A percentile compares a stretch with the other conserved stretches of the same genome.
Conservation (phyloP, 2,888 invertebrate genomes). For the Lepeophtheirus nordmannii region DNA sequence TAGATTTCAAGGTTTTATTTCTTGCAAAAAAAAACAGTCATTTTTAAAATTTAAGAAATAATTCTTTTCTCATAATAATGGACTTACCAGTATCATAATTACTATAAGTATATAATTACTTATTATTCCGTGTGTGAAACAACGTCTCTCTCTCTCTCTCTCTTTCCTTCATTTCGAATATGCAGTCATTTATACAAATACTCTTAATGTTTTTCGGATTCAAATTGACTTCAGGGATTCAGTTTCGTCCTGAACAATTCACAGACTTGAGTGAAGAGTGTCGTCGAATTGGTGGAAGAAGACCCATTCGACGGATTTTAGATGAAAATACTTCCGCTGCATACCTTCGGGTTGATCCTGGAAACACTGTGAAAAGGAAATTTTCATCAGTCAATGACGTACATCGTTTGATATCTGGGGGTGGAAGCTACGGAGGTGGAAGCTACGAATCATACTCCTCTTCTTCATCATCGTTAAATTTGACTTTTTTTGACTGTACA, state of each 20-base stretch:
- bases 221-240: background rate
- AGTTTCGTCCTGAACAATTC: slow-evolving; percentile 15
- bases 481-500: slow-evolving; percentile 7
- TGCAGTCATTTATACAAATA: background rate
- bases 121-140: too few species aligned
- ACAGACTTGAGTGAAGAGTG: slow-evolving; percentile 11
- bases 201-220: background rate
- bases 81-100: background rate
- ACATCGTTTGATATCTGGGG: slow-evolving; percentile 3
- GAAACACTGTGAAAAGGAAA: slow-evolving; percentile 1
- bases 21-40: background rate
- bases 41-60: background rate
- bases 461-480: background rate
- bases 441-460: background rate
- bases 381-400: slow-evolving; percentile 4
- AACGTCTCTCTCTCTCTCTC: too few species aligned
- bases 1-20: background rate
- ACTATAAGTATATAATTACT: too few species aligned
- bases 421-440: background rate
- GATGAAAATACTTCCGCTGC: slow-evolving; percentile 8
- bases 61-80: background rate
- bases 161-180: too few species aligned
- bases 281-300: background rate
- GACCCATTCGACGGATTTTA: slow-evolving; percentile 3
- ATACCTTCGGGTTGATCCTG: slow-evolving; percentile 7